A percentile compares a stretch with the other conserved stretches of the same genome.
Evolutionary conservation across 1,140 invertebrate species (phyloP).

Genomic region (Heliconius hewitsoni): DNA sequence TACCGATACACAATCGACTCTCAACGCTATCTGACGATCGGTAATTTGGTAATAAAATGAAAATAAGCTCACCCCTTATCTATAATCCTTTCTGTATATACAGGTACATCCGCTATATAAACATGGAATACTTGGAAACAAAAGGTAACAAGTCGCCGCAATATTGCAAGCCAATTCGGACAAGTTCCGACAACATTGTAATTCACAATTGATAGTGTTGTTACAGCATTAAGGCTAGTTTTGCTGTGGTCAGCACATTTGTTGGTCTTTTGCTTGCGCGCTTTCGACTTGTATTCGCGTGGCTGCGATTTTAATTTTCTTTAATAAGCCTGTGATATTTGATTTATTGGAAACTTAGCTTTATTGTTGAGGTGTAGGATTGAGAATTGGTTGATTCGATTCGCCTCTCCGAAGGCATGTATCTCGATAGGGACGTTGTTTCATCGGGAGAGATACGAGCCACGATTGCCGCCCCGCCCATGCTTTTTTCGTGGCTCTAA

Average conservation of each 20-base stretch:
- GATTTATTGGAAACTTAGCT: conserved; percentile 41
- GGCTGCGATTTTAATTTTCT: conserved; percentile 81
- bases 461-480: conserved; percentile 74
- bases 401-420: conserved; percentile 69
- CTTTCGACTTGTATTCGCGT: conserved; percentile 75
- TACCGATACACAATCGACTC: conserved; percentile 71
- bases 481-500: conserved; percentile 79
- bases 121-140: conserved; percentile 46
- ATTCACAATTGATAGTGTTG: conserved; percentile 40
- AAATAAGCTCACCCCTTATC: conserved; percentile 78
- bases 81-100: conserved; percentile 76
- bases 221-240: conserved; percentile 56
- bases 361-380: conserved; percentile 45
- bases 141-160: conserved; percentile 53
- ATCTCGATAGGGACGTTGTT: conserved; percentile 74
- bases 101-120: conserved; percentile 76
- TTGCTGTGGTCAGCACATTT: conserved; percentile 43
- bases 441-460: conserved; percentile 71
- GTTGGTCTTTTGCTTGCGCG: conserved; percentile 59
- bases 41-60: conserved; percentile 82
- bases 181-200: conserved; percentile 30
- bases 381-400: conserved; percentile 37
- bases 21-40: conserved; percentile 73
- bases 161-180: conserved; percentile 45
- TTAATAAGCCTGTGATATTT: conserved; percentile 67